Evolutionary conservation across 1,140 invertebrate genomes (phyloP), one percentile per base, ranked within the genome.

Genomic region (Nasonia longicornis): DNA sequence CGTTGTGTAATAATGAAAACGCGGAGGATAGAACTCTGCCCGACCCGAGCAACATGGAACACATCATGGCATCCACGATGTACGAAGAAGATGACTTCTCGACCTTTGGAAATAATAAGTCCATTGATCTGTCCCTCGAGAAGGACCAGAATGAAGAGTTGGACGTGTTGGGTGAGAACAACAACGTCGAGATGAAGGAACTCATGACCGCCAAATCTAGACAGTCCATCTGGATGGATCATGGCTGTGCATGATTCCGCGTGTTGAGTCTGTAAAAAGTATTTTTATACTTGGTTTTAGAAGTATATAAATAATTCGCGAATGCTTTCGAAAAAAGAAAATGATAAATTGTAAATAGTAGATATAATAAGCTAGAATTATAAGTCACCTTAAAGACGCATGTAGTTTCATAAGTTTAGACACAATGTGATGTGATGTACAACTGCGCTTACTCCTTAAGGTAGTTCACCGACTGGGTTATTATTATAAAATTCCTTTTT

Each of bases 121-220:
- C 72, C 22, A 20, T 74, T 3, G 72, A 74, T 20, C n/a, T 74
- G 26, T 74, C 72, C 11, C 35, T 52, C 4, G 72, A 74, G 48
- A 26, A 74, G 16, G 11, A 29, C 2, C 0, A 67, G n/a, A 29
- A 0, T 7, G 12, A 67, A 16, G 20, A 58, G 14, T 67, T 14
- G 6, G 66, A 26, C 26, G 26, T 26, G 26, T 26, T 2, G 26
- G 26, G 26, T 26, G 1, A 26, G 11, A 67, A 67, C 26, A 67
- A 29, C 26, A 8, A 67, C 10, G 22, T 16, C 26, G 66, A 67
- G 22, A 16, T 31, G 1, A 67, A 7, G 3, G 20, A 26, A 16
- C 26, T 67, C 58, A 63, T 16, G 0, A 31, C 10, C 29, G 16
- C 4, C 16, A 31, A 29, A 0, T 7, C 6, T 12, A 29, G 12